These are phyloP conservation scores for Quadroppia sp. DNA, from an alignment of 2,888 invertebrate genomes.

Conservation along the genomic window DNA sequence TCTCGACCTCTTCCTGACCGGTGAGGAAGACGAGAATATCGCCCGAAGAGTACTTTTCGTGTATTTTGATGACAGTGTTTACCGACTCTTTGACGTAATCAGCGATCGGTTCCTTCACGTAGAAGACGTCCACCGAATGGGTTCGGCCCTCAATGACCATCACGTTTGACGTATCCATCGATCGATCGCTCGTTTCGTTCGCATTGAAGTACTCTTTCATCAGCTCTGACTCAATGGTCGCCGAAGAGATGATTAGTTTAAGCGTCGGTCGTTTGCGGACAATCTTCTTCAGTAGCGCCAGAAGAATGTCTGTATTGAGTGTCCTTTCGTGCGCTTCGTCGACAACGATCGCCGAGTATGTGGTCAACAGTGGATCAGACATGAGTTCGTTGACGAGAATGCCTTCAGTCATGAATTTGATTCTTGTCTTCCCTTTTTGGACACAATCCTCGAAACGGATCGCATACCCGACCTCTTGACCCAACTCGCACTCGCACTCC, in stretches of 20 bases:
- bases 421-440: slow-evolving; percentile 53
- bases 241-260: slow-evolving; percentile 83
- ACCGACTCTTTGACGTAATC: slow-evolving; percentile 83
- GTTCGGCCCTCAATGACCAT: slow-evolving; percentile 82
- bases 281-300: slow-evolving; percentile 91
- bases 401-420: slow-evolving; percentile 89
- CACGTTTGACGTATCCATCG: slow-evolving; percentile 68
- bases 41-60: slow-evolving; percentile 65
- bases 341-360: slow-evolving; percentile 79
- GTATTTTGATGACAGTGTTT: slow-evolving; percentile 83
- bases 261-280: slow-evolving; percentile 74
- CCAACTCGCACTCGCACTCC: slow-evolving; percentile 73
- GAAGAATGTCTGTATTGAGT: slow-evolving; percentile 83
- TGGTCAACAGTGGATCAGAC: slow-evolving; percentile 81
- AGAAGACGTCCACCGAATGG: slow-evolving; percentile 80
- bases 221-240: slow-evolving; percentile 89
- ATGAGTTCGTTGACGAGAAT: slow-evolving; percentile 90
- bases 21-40: slow-evolving; percentile 90
- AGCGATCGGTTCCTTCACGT: slow-evolving; percentile 75
- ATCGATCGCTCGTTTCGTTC: slow-evolving; percentile 50
- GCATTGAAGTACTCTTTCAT: slow-evolving; percentile 72
- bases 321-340: slow-evolving; percentile 96
- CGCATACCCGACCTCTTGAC: slow-evolving; percentile 75
- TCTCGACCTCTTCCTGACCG: slow-evolving; percentile 87
- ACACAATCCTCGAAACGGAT: slow-evolving; percentile 62